A percentile compares a stretch with the other conserved stretches of the same genome.
Conservation (phyloP, 2,888 invertebrate species). For the Chelonus formosanus region DNA sequence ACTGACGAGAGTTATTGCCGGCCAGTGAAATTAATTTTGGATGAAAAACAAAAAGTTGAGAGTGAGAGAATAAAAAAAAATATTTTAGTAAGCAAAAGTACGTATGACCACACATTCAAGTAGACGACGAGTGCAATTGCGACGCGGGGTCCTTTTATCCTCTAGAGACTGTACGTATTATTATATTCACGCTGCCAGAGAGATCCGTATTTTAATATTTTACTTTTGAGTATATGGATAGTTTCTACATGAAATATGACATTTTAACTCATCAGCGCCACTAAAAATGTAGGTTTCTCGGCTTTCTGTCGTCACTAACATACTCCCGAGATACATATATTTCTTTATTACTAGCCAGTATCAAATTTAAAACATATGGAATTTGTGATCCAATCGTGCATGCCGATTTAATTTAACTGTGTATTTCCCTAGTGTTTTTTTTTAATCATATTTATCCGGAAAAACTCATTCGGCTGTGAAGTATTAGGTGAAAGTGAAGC, state of each 20-base stretch:
- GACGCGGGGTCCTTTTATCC: neutral
- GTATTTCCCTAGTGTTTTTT: slow-evolving; percentile 10
- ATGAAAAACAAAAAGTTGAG: slow-evolving; percentile 35
- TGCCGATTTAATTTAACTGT: slow-evolving; percentile 3
- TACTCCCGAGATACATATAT: neutral
- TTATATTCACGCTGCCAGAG: slow-evolving; percentile 8
- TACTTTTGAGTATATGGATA: neutral
- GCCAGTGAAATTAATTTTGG: slow-evolving; percentile 51
- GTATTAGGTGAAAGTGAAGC: neutral
- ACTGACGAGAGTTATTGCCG: slow-evolving; percentile 49
- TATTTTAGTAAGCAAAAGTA: slow-evolving; percentile 1
- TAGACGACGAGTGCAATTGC: slow-evolving; percentile 1
- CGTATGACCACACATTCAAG: slow-evolving; percentile 5
- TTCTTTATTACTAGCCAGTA: neutral
- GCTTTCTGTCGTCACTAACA: neutral
- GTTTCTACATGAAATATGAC: neutral
- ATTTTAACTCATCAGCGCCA: neutral
- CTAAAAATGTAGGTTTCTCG: neutral
- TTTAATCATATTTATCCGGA: neutral
- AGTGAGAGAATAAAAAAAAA: slow-evolving; percentile 14
- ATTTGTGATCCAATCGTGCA: slow-evolving; percentile 1
- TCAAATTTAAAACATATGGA: neutral
- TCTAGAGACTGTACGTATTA: slow-evolving; percentile 4
- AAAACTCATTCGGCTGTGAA: slow-evolving; percentile 8
- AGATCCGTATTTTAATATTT: slow-evolving; percentile 6